Evolutionary conservation across 2,797 vertebrate species (phyloP).

Genomic region (Hippoglossus hippoglossus): DNA sequence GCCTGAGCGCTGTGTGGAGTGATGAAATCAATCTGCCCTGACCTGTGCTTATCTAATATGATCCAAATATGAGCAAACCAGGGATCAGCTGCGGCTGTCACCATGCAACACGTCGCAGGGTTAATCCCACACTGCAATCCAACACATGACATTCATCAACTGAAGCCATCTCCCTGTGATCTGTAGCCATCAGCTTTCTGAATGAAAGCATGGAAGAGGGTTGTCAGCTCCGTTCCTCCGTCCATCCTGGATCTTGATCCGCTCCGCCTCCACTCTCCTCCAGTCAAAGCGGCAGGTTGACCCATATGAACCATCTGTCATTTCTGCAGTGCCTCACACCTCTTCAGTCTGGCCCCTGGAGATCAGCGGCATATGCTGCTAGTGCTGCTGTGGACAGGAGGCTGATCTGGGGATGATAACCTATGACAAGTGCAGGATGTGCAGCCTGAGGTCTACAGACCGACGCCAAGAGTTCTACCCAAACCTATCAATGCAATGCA

Average conservation of each 20-base stretch:
- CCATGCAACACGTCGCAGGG: slow-evolving; percentile 6
- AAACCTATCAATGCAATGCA: not conserved
- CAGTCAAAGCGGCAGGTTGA: slow-evolving; percentile 67
- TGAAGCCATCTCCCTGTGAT: slow-evolving; percentile 42
- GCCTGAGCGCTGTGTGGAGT: slow-evolving; percentile 20
- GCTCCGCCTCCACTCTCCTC: slow-evolving; percentile 48
- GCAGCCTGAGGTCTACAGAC: not conserved
- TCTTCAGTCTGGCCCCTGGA: slow-evolving; percentile 59
- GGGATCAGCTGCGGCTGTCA: slow-evolving; percentile 18
- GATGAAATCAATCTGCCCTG: slow-evolving; percentile 34
- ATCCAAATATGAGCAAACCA: slow-evolving; percentile 35
- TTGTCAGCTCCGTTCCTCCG: slow-evolving; percentile 17
- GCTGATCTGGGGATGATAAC: slow-evolving; percentile 56
- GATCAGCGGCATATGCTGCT: slow-evolving; percentile 67
- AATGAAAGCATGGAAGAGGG: slow-evolving; percentile 52
- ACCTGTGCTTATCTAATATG: slow-evolving; percentile 17
- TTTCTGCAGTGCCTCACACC: slow-evolving; percentile 59
- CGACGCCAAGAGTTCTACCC: not conserved
- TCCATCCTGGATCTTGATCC: slow-evolving; percentile 34
- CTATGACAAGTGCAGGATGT: slow-evolving; percentile 16
- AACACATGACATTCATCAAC: slow-evolving; percentile 39
- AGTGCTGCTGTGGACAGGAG: slow-evolving; percentile 47
- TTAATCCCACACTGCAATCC: slow-evolving; percentile 33
- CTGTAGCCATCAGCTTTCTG: slow-evolving; percentile 52
- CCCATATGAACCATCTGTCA: slow-evolving; percentile 79